phyloP scores from a whole-genome alignment of 2,888 invertebrate genomes.

The Punctoribates punctum region DNA sequence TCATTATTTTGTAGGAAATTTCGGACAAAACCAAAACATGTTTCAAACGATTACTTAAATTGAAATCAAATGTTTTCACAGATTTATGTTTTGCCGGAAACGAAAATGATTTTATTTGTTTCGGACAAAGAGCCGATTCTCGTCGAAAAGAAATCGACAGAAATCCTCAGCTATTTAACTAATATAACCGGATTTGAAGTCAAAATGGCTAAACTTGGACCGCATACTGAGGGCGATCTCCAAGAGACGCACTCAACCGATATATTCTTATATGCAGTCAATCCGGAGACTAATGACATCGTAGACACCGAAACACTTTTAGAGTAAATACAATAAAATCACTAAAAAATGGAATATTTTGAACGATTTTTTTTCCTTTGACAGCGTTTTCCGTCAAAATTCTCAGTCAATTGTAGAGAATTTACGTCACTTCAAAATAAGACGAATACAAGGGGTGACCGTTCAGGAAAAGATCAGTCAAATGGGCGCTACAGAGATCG shows the following conservation, averaged over 20 bases:
- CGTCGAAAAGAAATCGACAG: conserved; percentile 68
- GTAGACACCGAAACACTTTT: conserved; percentile 66
- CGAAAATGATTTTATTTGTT: conserved; percentile 73
- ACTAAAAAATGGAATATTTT: neutral
- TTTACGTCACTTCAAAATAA: conserved; percentile 48
- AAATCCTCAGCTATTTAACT: conserved; percentile 62
- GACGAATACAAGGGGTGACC: conserved; percentile 49
- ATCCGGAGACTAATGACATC: conserved; percentile 73
- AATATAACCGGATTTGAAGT: conserved; percentile 74
- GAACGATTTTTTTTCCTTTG: neutral
- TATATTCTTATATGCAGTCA: conserved; percentile 78
- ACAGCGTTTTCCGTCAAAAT: conserved; percentile 48
- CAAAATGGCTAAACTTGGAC: conserved; percentile 70
- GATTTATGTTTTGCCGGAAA: conserved; percentile 77
- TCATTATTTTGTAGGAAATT: neutral
- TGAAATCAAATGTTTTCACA: conserved; percentile 51
- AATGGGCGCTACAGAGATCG: conserved; percentile 70
- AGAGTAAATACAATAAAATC: conserved; percentile 44
- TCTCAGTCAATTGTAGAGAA: conserved; percentile 48
- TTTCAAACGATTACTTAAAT: neutral
- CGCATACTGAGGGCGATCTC: conserved; percentile 65
- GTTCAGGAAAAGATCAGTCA: conserved; percentile 50
- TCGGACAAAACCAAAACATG: neutral
- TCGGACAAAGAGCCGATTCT: conserved; percentile 71
- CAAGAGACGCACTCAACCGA: conserved; percentile 68